Base-by-base conservation (phyloP, 2,113 vertebrate species). In the Pungitius pungitius region DNA sequence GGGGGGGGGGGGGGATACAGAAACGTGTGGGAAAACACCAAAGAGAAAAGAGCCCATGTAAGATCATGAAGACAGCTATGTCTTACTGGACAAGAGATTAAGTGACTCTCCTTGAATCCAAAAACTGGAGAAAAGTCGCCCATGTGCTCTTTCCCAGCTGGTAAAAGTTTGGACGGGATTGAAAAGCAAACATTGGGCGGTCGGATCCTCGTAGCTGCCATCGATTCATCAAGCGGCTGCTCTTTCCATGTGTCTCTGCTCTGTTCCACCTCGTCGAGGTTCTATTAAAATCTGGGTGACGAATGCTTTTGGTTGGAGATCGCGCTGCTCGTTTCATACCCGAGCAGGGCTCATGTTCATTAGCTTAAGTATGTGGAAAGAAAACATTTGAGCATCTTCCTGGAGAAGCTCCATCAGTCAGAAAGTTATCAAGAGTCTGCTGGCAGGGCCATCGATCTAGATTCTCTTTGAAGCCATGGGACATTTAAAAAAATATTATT, bases 261-360 rank as follows among this genome's bases (percentile, higher is more conserved):
- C 60, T 47, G 84, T 85, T 92, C 75, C 87, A 85, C 76, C 76
- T 83, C 92, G 89, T 91, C 83, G 73, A 60, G 59, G 64, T 62
- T n/a, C 37, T 51, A 89, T 88, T 86, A 85, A 77, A 54, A 57
- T 65, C 14, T 24, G 58, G 72, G 83, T 85, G 87, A 93, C 22
- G 39, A 73, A 92, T 84, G 72, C 33, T 75, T 80, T 20, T 47
- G 62, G 18, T 26, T 27, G 39, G 27, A 15, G 9, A 24, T 49
- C 42, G 3, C 8, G 45, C 13, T 47, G 80, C 45, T 65, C 2
- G 22, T 78, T 77, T 85, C 58, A 61, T 22, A 70, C 61, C 18
- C n/a, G 20, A 73, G 45, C 39, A 33, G 30, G 6, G 30, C 27
- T 59, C 33, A 6, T 61, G 63, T 70, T 73, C 77, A 84, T 88